Conservation (phyloP, 2,888 invertebrate genomes). For the Augiades crinisus region DNA sequence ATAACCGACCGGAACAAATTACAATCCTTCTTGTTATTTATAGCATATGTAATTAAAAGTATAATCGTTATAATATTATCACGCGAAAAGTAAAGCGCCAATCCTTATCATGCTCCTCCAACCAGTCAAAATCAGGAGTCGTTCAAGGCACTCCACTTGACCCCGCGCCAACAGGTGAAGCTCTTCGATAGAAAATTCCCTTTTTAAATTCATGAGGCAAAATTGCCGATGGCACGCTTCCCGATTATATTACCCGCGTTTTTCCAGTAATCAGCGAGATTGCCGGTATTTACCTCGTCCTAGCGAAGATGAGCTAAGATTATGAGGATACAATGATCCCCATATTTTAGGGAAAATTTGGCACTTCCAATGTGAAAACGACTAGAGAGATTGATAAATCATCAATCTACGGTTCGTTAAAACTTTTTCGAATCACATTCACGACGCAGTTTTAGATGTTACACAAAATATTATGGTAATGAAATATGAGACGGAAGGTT, state of each 20-base stretch:
- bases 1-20: too few species aligned
- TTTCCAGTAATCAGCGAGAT: slow-evolving; percentile 31
- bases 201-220: slow-evolving; percentile 43
- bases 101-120: neutral
- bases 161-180: slow-evolving; percentile 35
- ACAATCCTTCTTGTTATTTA: too few species aligned
- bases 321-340: neutral
- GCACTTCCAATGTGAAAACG: too few species aligned
- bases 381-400: too few species aligned
- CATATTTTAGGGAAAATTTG: too few species aligned
- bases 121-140: slow-evolving; percentile 19
- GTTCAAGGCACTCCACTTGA: slow-evolving; percentile 28
- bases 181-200: slow-evolving; percentile 31
- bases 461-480: neutral
- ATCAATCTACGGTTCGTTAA: too few species aligned
- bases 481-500: too few species aligned
- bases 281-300: slow-evolving; percentile 26
- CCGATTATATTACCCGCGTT: slow-evolving; percentile 29
- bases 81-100: too few species aligned
- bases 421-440: slow-evolving; percentile 68
- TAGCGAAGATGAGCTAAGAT: slow-evolving; percentile 8
- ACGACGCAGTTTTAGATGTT: slow-evolving; percentile 61
- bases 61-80: too few species aligned
- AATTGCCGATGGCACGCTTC: slow-evolving; percentile 36
- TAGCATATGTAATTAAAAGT: too few species aligned